Base-by-base conservation (phyloP, 2,797 vertebrate species). In the Xiphorhynchus erythropygius region DNA sequence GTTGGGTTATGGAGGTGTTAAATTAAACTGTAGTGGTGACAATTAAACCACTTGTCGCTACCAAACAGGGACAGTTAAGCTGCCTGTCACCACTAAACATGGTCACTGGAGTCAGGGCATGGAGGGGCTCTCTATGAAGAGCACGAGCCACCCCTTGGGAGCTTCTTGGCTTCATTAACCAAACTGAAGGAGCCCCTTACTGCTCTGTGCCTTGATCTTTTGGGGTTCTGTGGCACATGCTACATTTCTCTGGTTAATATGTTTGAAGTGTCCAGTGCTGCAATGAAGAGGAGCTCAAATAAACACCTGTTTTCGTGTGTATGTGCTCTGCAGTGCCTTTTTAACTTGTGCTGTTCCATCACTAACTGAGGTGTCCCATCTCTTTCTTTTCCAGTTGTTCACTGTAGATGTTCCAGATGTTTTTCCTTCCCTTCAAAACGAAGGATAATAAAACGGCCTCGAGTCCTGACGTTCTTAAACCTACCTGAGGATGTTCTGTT, bases 351-450 rank as follows among this genome's bases (percentile, higher is more conserved):
- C 28, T 75, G 17, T 13, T 76, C 47, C 18, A 2, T 63, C 55
- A 4, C 42, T 91, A 46, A 90, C 32, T 7, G 41, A 68, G 12
- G 14, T 87, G 33, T 64, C 30, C 13, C 5, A 0, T 37, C n/a
- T 22, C 73, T 87, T 83, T 90, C 5, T 80, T 85, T 80, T 81
- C 46, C 96, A 98, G 98, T 98, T 81, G 93, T 99, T 94, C 99
- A 99, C 96, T 99, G 99, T 96, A 98, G 98, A 86, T 99, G 99
- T 97, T 98, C 98, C 97, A 99, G 99, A 98, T 99, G 99, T 94
- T 99, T 98, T 97, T 98, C 98, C 6, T 96, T 99, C 76, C 99
- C 98, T 41, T 96, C 97, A 7, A 98, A 98, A 87, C 98, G 99
- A 93, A 98, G 98, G 87, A 90, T 99, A 80, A 98, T 98, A 94